Evolutionary conservation across 2,888 invertebrate genomes (phyloP).

Genomic region (Hyppa rectilinea): DNA sequence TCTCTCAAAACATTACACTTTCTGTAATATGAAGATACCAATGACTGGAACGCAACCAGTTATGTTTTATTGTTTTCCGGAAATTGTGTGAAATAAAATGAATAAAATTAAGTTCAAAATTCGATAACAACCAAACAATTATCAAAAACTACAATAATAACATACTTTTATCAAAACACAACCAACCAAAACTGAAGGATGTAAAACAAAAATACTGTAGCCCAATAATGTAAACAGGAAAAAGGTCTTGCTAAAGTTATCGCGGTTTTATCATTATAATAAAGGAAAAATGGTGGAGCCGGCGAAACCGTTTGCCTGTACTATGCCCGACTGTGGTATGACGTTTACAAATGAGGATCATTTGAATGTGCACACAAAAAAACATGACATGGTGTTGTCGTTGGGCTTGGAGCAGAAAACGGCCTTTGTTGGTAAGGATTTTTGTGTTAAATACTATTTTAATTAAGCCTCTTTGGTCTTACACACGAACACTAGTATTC

Average conservation of each 20-base stretch:
- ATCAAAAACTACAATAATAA: not conserved
- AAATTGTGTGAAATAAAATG: constrained; percentile 7
- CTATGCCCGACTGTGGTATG: constrained; percentile 93
- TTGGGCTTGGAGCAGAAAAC: constrained; percentile 92
- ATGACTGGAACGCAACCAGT: constrained; percentile 23
- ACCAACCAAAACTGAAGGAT: not conserved
- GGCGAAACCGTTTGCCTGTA: constrained; percentile 93
- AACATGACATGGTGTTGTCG: constrained; percentile 96
- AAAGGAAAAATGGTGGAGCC: constrained; percentile 85
- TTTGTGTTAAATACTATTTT: not conserved
- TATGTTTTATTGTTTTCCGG: constrained; percentile 9
- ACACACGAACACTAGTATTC: not conserved
- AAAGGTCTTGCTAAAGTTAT: not conserved
- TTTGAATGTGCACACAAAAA: constrained; percentile 94
- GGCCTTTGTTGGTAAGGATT: constrained; percentile 92
- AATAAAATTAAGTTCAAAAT: constrained; percentile 9
- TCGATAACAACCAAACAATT: constrained; percentile 24
- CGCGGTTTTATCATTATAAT: not conserved
- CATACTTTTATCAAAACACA: not conserved
- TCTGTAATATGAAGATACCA: not conserved
- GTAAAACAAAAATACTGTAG: no score
- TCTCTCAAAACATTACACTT: not conserved
- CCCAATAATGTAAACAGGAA: constrained; percentile 29
- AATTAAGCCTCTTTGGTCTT: constrained; percentile 3
- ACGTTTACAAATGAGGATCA: constrained; percentile 96